These are phyloP conservation scores for Gymnoscopelus braueri DNA, from an alignment of 2,797 vertebrate genomes.

Conservation along the genomic window DNA sequence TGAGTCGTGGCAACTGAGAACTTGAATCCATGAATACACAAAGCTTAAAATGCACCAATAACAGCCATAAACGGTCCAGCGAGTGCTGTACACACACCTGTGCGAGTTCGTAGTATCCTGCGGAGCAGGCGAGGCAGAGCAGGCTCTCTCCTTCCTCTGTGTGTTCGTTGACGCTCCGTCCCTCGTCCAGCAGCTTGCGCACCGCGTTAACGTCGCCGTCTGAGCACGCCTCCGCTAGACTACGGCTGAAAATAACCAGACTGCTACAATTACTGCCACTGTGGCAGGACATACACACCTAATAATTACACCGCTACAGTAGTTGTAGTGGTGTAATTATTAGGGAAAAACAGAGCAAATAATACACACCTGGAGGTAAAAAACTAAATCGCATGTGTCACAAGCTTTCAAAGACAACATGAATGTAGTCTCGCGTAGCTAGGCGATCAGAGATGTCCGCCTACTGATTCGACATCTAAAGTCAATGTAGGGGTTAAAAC, in stretches of 20 bases:
- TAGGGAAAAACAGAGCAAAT: too few relatives aligned
- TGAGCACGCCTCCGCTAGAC: slow-evolving; percentile 98
- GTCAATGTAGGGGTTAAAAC: too few relatives aligned
- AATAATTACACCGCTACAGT: slow-evolving; percentile 31
- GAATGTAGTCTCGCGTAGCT: too few relatives aligned
- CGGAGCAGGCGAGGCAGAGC: slow-evolving; percentile 96
- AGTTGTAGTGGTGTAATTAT: too few relatives aligned
- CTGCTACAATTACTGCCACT: slow-evolving; percentile 90
- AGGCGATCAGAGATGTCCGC: too few relatives aligned
- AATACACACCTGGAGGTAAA: background rate
- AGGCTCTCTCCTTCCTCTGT: slow-evolving; percentile 98
- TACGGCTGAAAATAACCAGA: slow-evolving; percentile 95
- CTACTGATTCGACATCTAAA: too few relatives aligned
- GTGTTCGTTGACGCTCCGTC: slow-evolving; percentile 97
- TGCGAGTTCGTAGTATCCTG: slow-evolving; percentile 98
- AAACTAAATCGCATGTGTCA: too few relatives aligned
- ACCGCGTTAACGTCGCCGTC: slow-evolving; percentile 99
- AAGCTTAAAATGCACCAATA: background rate
- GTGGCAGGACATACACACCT: slow-evolving; percentile 78
- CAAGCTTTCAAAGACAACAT: too few relatives aligned
- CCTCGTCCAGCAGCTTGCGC: slow-evolving; percentile 96
- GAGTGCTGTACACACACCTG: slow-evolving; percentile 84
- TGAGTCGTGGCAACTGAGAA: too few relatives aligned
- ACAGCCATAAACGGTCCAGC: background rate
- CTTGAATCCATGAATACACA: too few relatives aligned